These are phyloP conservation scores for Oligia strigilis DNA, from an alignment of 2,888 invertebrate genomes.

Conservation along the genomic window DNA sequence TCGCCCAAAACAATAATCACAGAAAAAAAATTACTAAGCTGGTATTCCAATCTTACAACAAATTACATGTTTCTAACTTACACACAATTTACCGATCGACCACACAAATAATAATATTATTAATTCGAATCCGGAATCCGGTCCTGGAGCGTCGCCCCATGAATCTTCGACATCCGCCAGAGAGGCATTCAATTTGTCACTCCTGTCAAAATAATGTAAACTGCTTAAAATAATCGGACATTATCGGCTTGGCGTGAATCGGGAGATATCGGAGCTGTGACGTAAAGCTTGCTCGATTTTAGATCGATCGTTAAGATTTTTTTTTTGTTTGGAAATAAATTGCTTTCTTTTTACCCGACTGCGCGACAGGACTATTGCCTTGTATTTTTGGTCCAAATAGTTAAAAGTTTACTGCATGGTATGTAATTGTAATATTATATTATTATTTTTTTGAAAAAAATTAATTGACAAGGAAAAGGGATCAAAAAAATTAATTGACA, in stretches of 20 bases:
- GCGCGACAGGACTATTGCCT: too few species aligned
- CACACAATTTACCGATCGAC: slow-evolving; percentile 43
- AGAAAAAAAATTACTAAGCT: too few species aligned
- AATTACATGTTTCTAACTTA: slow-evolving; percentile 53
- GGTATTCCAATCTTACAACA: background rate
- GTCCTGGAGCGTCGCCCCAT: slow-evolving; percentile 75
- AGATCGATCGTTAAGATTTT: slow-evolving; percentile 11
- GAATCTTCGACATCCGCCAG: slow-evolving; percentile 85
- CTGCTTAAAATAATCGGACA: slow-evolving; percentile 80
- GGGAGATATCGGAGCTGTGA: slow-evolving; percentile 47
- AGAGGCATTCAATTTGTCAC: slow-evolving; percentile 85
- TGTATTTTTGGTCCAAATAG: background rate
- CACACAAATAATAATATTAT: slow-evolving; percentile 73
- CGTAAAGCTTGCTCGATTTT: slow-evolving; percentile 25
- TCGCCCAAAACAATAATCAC: background rate
- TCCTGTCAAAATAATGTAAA: slow-evolving; percentile 86
- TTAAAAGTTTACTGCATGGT: background rate
- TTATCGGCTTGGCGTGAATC: slow-evolving; percentile 69
- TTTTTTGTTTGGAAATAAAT: background rate
- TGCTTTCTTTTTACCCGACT: background rate
- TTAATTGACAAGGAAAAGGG: too few species aligned
- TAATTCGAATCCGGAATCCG: slow-evolving; percentile 75
- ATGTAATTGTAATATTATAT: background rate
- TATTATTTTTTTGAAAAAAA: too few species aligned
- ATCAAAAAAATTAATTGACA: too few species aligned